Percentiles rank a stretch among this genome's conserved stretches.
phyloP scores from a whole-genome alignment of 2,888 invertebrate genomes.

The Zhengitettix transpicula region DNA sequence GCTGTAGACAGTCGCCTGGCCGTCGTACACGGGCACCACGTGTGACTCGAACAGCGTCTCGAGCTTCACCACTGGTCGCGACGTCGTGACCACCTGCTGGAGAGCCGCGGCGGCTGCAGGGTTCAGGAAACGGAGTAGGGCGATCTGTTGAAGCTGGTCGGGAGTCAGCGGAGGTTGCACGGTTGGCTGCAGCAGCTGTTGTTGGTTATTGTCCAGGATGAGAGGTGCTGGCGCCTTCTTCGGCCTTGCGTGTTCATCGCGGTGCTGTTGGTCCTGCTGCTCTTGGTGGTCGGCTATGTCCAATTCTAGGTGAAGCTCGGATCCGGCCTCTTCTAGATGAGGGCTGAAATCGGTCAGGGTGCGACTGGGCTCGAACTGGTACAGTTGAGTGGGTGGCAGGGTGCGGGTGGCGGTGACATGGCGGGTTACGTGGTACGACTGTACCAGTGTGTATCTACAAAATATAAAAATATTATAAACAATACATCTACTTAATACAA shows the following conservation, averaged over 20 bases:
- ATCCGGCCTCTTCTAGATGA: conserved; percentile 74
- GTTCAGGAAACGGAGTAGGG: conserved; percentile 51
- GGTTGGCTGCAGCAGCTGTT: conserved; percentile 1
- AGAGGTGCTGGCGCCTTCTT: not conserved
- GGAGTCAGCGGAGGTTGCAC: conserved; percentile 29
- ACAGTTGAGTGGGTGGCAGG: conserved; percentile 69
- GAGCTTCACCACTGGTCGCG: conserved; percentile 45
- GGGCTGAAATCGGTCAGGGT: conserved; percentile 79
- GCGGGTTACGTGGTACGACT: conserved; percentile 75
- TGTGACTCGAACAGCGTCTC: conserved; percentile 72
- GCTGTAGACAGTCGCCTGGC: conserved; percentile 55
- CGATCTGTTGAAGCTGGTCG: conserved; percentile 56
- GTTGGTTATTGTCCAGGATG: not conserved
- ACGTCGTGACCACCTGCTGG: conserved; percentile 58
- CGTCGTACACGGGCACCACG: conserved; percentile 61
- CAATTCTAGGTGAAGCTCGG: conserved; percentile 67
- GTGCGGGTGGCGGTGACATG: conserved; percentile 83
- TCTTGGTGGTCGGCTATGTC: conserved; percentile 72
- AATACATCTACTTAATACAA: not conserved
- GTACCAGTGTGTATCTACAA: conserved; percentile 53
- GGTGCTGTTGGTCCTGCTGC: conserved; percentile 20
- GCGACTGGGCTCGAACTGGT: conserved; percentile 72
- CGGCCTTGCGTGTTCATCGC: not conserved
- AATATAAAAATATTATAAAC: not conserved
- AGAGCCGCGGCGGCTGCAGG: conserved; percentile 45